Evolutionary conservation across 2,888 invertebrate genomes (phyloP).

Genomic region (Tenthredo mesomela): DNA sequence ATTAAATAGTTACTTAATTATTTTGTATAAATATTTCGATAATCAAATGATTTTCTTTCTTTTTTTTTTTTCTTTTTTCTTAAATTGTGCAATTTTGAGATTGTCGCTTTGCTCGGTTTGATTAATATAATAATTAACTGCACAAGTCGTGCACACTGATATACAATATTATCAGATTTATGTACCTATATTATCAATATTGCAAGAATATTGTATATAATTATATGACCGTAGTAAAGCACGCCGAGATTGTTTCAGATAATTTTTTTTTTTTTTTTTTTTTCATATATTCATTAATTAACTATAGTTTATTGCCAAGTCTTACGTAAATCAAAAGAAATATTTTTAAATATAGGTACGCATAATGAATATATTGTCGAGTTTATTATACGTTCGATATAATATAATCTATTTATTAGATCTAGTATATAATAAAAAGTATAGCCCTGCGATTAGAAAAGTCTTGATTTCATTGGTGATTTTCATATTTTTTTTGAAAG

Average conservation of each 20-base stretch:
- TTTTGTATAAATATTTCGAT: conserved; percentile 6
- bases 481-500: background rate
- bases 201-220: background rate
- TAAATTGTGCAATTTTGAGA: conserved; percentile 37
- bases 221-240: background rate
- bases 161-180: conserved; percentile 6
- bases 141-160: background rate
- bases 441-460: background rate
- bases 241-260: background rate
- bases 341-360: background rate
- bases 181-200: background rate
- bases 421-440: background rate
- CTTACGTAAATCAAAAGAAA: background rate
- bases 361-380: conserved; percentile 4
- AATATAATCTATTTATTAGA: background rate
- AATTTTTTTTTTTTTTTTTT: too few relatives aligned
- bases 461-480: background rate
- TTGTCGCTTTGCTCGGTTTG: conserved; percentile 21
- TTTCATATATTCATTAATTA: background rate
- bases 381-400: background rate
- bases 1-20: background rate
- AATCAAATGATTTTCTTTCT: background rate
- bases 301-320: conserved; percentile 28
- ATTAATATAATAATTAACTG: background rate
- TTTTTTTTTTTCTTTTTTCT: background rate